Evolutionary conservation across 2,888 invertebrate genomes (phyloP).

Genomic region (Stenodema calcarata): DNA sequence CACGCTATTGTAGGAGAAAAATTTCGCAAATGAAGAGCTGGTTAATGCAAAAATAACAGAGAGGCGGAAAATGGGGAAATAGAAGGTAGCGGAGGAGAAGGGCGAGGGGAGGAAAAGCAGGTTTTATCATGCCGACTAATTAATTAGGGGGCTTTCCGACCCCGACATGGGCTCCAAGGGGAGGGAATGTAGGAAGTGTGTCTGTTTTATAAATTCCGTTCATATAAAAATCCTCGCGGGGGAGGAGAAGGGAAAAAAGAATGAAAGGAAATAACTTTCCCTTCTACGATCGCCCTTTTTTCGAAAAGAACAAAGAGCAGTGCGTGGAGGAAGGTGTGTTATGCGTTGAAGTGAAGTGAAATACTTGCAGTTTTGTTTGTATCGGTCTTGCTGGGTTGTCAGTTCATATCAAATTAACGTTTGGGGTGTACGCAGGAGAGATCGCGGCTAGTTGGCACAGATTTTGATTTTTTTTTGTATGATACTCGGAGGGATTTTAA

Average conservation of each 20-base stretch:
- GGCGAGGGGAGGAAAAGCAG: not conserved
- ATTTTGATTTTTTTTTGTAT: too few species aligned
- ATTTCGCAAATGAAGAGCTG: slow-evolving; percentile 33
- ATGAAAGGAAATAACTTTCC: not conserved
- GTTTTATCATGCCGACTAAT: slow-evolving; percentile 30
- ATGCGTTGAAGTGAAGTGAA: too few species aligned
- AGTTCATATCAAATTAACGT: too few species aligned
- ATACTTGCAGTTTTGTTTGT: too few species aligned
- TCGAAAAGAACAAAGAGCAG: too few species aligned
- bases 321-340: too few species aligned
- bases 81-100: not conserved
- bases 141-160: slow-evolving; percentile 21
- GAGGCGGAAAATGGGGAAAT: not conserved
- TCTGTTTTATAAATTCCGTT: not conserved
- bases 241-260: not conserved
- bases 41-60: slow-evolving; percentile 41
- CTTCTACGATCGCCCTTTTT: not conserved
- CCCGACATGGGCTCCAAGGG: not conserved
- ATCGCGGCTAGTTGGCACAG: too few species aligned
- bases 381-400: too few species aligned
- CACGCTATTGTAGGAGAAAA: not conserved
- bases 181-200: not conserved
- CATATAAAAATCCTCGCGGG: not conserved
- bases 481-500: too few species aligned
- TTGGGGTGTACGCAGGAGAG: too few species aligned